These are phyloP conservation scores for Hipposideros larvatus DNA, from an alignment of 2,797 vertebrate genomes.

Conservation along the genomic window DNA sequence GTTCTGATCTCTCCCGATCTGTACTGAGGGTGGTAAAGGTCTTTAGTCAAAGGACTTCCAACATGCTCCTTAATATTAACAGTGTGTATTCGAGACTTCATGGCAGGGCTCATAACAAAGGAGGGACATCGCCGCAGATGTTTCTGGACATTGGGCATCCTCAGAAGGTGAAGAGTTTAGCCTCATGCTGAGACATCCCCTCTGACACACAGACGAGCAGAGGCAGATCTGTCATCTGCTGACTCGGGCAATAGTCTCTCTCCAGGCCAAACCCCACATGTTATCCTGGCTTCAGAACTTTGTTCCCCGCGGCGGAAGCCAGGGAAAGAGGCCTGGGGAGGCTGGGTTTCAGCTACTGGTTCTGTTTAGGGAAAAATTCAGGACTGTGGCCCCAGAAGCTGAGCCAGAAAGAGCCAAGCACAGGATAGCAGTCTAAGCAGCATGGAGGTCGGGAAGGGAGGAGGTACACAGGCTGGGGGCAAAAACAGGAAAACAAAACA, in stretches of 20 bases:
- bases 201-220: not conserved
- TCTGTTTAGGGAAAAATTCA: not conserved
- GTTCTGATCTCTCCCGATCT: too few species aligned
- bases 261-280: fast-evolving
- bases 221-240: not conserved
- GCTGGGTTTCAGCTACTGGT: too few species aligned
- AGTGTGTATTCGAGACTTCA: not conserved
- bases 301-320: not conserved
- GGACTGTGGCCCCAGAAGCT: not conserved
- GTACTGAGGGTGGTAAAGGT: too few species aligned
- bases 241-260: not conserved
- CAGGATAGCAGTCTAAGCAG: not conserved
- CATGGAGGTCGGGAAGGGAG: fast-evolving
- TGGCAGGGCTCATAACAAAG: fast-evolving
- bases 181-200: not conserved
- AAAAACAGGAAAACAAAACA: not conserved
- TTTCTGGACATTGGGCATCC: too few species aligned
- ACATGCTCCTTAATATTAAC: not conserved
- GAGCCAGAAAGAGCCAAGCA: not conserved
- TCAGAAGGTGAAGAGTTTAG: not conserved
- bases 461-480: fast-evolving
- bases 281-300: not conserved
- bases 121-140: fast-evolving
- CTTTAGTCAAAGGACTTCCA: not conserved
- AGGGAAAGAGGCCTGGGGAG: not conserved